Percentiles rank a stretch among this genome's conserved stretches.
These are phyloP conservation scores for Petrolisthes cinctipes DNA, from an alignment of 2,888 invertebrate species.

Conservation along the genomic window DNA sequence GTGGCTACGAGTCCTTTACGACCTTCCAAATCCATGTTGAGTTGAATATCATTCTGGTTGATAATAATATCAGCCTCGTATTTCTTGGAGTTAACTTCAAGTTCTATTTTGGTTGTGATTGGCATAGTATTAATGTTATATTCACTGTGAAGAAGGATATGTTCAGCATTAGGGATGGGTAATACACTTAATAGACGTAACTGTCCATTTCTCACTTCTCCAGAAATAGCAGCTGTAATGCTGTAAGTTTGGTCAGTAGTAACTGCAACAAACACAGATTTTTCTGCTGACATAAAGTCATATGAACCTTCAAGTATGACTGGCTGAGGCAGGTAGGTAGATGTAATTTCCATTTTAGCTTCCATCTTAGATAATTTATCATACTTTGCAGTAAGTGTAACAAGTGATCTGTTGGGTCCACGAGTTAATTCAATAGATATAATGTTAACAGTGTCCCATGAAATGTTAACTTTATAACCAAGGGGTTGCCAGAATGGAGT, in stretches of 20 bases:
- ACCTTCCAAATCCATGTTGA: conserved; percentile 20
- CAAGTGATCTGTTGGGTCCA: conserved; percentile 24
- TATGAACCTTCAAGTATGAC: conserved; percentile 27
- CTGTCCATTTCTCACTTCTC: conserved; percentile 10
- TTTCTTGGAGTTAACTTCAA: conserved; percentile 12
- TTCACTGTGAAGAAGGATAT: not conserved
- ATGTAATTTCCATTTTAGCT: not conserved
- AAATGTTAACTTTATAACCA: conserved; percentile 30
- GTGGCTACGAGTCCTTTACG: not conserved
- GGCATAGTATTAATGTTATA: conserved; percentile 27
- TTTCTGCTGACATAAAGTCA: not conserved
- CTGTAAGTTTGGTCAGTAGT: conserved; percentile 17
- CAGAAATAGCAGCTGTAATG: conserved; percentile 25
- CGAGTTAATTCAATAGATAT: conserved; percentile 19
- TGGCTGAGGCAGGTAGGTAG: conserved; percentile 26
- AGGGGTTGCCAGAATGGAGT: conserved; percentile 53
- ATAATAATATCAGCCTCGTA: conserved; percentile 13
- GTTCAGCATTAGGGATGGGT: not conserved
- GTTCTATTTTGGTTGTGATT: not conserved
- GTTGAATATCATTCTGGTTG: not conserved
- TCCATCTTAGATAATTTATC: not conserved
- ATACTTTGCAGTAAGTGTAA: conserved; percentile 15
- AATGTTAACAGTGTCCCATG: not conserved
- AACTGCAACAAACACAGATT: not conserved
- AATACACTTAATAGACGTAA: not conserved